Evolutionary conservation across 1,140 invertebrate species (phyloP).

Genomic region (Drosophila ambigua): DNA sequence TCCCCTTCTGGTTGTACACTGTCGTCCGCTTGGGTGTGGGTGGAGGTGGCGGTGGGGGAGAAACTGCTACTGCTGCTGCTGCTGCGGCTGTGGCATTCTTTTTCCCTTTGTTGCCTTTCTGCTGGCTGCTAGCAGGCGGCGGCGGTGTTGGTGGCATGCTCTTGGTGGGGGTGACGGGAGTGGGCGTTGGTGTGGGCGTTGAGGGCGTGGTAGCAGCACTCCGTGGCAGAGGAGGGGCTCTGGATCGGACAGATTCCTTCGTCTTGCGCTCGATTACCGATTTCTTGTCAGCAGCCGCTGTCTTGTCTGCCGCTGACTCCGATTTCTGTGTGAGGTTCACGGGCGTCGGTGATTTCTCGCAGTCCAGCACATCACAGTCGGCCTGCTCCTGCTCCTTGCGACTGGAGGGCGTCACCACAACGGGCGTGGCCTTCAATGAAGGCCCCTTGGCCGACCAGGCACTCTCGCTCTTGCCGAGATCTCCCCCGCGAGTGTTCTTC

Average conservation of each 20-base stretch:
- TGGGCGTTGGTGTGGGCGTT: constrained; percentile 10
- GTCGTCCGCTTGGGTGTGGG: constrained; percentile 60
- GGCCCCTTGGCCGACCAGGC: constrained; percentile 82
- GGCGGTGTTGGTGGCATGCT: constrained; percentile 42
- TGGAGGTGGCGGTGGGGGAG: constrained; percentile 18
- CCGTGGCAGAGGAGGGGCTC: constrained; percentile 17
- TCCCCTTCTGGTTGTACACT: constrained; percentile 68
- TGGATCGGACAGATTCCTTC: constrained; percentile 32
- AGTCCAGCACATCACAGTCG: constrained; percentile 48
- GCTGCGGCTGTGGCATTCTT: constrained; percentile 33
- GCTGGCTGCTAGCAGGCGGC: constrained; percentile 17
- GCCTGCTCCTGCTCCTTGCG: constrained; percentile 30
- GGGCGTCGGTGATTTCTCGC: constrained; percentile 58
- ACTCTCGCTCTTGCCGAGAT: constrained; percentile 77
- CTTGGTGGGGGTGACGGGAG: constrained; percentile 41
- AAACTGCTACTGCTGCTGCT: constrained; percentile 7
- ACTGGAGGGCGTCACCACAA: constrained; percentile 48
- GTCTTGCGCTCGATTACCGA: constrained; percentile 49
- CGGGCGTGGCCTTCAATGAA: constrained; percentile 77
- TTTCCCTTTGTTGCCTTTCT: constrained; percentile 41
- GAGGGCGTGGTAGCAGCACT: constrained; percentile 35
- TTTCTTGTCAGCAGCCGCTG: constrained; percentile 43
- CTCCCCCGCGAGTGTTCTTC: constrained; percentile 69
- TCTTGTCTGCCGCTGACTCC: constrained; percentile 13
- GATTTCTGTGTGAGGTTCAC: constrained; percentile 72